phyloP scores from a whole-genome alignment of 1,140 invertebrate genomes.

The Sipha flava region DNA sequence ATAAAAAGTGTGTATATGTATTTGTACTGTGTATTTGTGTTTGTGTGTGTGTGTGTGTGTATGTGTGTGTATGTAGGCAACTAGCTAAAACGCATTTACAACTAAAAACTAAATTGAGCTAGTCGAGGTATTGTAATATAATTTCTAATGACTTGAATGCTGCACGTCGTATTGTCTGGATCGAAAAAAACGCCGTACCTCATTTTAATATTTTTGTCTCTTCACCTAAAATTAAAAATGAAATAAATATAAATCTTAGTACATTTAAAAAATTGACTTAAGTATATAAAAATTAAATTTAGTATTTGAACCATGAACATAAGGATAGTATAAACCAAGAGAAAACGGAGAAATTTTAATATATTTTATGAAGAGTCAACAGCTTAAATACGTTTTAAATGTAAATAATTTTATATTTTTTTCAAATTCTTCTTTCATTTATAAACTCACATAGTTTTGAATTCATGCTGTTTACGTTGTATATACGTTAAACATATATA shows the following conservation, averaged over 20 bases:
- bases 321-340: no score
- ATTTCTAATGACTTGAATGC: background rate
- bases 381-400: no score
- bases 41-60: background rate
- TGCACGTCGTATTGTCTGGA: background rate
- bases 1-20: background rate
- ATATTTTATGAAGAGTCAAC: no score
- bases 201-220: background rate
- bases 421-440: no score
- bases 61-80: background rate
- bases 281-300: no score
- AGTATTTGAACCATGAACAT: no score
- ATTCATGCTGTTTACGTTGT: no score
- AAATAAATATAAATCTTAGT: no score
- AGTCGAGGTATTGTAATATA: slow-evolving; percentile 4
- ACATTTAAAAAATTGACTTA: background rate
- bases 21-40: background rate
- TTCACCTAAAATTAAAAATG: background rate
- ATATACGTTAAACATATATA: no score
- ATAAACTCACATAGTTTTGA: no score
- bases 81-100: background rate
- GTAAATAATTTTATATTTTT: no score
- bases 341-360: no score
- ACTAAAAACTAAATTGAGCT: slow-evolving; percentile 18
- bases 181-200: background rate